phyloP scores from a whole-genome alignment of 2,797 vertebrate species.

The Rhincodon typus region DNA sequence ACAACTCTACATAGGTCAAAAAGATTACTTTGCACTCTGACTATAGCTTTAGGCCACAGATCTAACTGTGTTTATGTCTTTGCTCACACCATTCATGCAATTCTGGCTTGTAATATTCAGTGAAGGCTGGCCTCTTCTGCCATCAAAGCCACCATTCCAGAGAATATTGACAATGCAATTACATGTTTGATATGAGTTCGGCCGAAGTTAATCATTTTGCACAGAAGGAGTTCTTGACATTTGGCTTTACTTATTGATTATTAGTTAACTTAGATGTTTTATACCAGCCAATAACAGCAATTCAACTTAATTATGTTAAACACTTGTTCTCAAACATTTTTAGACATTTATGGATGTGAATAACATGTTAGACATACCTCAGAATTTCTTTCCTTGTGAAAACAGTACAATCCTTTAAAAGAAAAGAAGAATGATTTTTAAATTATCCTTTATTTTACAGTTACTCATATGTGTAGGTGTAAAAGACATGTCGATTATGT shows the following conservation, averaged over 20 bases:
- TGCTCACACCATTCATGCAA: neutral
- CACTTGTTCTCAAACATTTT: neutral
- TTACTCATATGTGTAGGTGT: neutral
- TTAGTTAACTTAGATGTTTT: neutral
- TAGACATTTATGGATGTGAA: neutral
- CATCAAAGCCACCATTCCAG: neutral
- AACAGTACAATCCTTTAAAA: conserved; percentile 28
- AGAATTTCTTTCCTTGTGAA: conserved; percentile 28
- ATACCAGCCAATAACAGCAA: neutral
- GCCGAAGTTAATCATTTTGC: neutral
- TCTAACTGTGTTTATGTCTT: neutral
- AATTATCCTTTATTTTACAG: neutral
- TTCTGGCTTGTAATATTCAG: neutral
- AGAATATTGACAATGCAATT: neutral
- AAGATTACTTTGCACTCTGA: neutral
- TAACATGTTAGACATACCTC: neutral
- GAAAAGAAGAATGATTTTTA: neutral
- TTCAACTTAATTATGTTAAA: neutral
- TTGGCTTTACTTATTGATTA: neutral
- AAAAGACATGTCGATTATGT: neutral
- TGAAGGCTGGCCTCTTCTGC: neutral
- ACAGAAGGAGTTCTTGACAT: neutral
- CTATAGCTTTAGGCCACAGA: neutral
- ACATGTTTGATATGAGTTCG: neutral
- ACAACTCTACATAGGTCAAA: neutral